Percentiles rank a stretch among this genome's conserved stretches.
Conservation (phyloP, 2,888 invertebrate species). For the Germaria angustata region DNA sequence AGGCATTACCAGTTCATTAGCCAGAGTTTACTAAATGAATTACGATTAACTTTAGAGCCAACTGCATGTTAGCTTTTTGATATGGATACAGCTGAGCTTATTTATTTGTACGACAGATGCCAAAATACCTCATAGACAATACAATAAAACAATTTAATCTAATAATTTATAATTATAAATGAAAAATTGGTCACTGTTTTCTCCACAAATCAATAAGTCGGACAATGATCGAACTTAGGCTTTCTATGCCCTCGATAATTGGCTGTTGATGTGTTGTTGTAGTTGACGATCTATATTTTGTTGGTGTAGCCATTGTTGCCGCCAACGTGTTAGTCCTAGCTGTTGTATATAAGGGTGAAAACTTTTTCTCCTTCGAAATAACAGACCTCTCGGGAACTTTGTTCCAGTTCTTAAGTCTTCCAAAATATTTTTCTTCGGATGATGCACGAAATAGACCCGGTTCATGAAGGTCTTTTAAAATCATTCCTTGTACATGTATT, state of each 20-base stretch:
- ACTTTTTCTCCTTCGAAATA: background rate
- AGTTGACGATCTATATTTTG: background rate
- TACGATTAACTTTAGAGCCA: too few species aligned
- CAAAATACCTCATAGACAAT: too few species aligned
- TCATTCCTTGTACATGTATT: conserved; percentile 46
- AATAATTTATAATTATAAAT: too few species aligned
- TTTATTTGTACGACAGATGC: too few species aligned
- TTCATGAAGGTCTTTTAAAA: conserved; percentile 6
- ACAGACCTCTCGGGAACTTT: background rate
- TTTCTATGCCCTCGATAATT: background rate
- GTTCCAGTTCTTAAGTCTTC: background rate
- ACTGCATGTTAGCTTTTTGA: too few species aligned
- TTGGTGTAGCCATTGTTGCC: background rate
- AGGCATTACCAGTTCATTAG: too few species aligned
- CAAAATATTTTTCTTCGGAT: conserved; percentile 10
- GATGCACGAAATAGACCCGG: background rate
- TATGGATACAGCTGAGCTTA: too few species aligned
- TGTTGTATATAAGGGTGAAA: background rate
- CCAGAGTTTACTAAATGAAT: too few species aligned
- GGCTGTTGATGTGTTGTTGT: background rate
- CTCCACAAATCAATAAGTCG: conserved; percentile 27
- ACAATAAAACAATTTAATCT: too few species aligned
- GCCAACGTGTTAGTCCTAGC: too few species aligned
- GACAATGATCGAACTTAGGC: conserved; percentile 5
- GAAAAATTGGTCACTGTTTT: background rate